Conservation (phyloP, 2,888 invertebrate species). For the Aphrophora alni region DNA sequence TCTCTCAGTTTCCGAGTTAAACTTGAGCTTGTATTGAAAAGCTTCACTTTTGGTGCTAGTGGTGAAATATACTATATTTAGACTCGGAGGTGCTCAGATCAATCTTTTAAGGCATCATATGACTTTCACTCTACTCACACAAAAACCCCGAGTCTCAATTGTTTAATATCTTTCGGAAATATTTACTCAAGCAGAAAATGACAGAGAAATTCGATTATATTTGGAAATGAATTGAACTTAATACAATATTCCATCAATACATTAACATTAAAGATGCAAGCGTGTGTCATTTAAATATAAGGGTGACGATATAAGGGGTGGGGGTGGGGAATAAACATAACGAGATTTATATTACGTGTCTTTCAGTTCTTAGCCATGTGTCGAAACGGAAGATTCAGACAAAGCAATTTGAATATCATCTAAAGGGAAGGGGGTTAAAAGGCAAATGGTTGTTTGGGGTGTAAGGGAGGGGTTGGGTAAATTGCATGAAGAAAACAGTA, state of each 20-base stretch:
- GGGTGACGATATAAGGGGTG: slow-evolving; percentile 44
- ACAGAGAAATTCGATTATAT: neutral
- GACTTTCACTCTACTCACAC: too few relatives aligned
- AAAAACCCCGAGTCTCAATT: too few relatives aligned
- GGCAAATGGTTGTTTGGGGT: slow-evolving; percentile 21
- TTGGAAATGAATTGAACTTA: neutral
- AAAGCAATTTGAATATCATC: slow-evolving; percentile 40
- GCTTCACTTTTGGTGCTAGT: too few relatives aligned
- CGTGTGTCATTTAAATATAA: slow-evolving; percentile 34
- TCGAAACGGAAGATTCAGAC: slow-evolving; percentile 29
- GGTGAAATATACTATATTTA: too few relatives aligned
- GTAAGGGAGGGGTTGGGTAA: slow-evolving; percentile 23
- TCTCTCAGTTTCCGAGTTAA: too few relatives aligned
- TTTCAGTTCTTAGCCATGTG: slow-evolving; percentile 11
- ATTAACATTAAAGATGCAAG: slow-evolving; percentile 16
- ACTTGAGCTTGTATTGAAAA: too few relatives aligned
- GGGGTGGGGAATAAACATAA: slow-evolving; percentile 45
- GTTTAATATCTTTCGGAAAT: too few relatives aligned
- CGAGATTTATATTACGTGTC: slow-evolving; percentile 35
- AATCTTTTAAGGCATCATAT: too few relatives aligned
- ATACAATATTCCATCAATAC: neutral
- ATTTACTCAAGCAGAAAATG: too few relatives aligned
- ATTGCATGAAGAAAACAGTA: slow-evolving; percentile 35
- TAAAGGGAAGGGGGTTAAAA: slow-evolving; percentile 37
- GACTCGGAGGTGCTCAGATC: too few relatives aligned